phyloP scores from a whole-genome alignment of 2,113 vertebrate genomes.

The Elanus axillaris region DNA sequence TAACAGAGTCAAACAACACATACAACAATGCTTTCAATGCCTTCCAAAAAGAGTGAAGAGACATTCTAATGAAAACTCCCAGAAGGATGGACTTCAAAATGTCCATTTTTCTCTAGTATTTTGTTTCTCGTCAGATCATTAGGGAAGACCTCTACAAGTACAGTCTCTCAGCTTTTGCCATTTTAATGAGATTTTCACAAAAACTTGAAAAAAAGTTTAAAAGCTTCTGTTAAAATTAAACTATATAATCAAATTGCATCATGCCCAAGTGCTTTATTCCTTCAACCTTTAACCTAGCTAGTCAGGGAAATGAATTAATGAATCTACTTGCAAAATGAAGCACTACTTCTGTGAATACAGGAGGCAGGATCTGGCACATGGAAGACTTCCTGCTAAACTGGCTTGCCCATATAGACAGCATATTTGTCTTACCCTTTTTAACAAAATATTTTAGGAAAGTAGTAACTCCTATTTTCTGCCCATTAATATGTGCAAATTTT shows the following conservation, averaged over 20 bases:
- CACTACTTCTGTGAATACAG: background rate
- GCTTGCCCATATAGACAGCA: background rate
- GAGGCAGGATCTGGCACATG: background rate
- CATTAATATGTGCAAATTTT: background rate
- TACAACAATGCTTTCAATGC: background rate
- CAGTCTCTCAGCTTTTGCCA: background rate
- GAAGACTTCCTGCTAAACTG: constrained; percentile 47
- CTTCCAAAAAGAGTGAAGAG: background rate
- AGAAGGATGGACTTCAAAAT: background rate
- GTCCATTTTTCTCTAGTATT: background rate
- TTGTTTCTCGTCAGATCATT: background rate
- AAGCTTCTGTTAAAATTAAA: background rate
- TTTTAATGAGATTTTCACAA: background rate
- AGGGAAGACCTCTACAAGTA: background rate
- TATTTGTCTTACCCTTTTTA: background rate
- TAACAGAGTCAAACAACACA: background rate
- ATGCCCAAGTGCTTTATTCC: background rate
- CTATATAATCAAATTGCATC: background rate
- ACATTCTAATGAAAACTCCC: background rate
- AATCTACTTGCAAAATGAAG: constrained; percentile 11
- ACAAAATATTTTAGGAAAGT: background rate
- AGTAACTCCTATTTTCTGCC: background rate
- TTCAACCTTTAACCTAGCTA: constrained; percentile 13
- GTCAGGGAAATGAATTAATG: constrained; percentile 32
- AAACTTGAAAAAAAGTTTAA: background rate